Evolutionary conservation across 2,113 vertebrate species (phyloP).

Genomic region (Oceanites oceanicus): DNA sequence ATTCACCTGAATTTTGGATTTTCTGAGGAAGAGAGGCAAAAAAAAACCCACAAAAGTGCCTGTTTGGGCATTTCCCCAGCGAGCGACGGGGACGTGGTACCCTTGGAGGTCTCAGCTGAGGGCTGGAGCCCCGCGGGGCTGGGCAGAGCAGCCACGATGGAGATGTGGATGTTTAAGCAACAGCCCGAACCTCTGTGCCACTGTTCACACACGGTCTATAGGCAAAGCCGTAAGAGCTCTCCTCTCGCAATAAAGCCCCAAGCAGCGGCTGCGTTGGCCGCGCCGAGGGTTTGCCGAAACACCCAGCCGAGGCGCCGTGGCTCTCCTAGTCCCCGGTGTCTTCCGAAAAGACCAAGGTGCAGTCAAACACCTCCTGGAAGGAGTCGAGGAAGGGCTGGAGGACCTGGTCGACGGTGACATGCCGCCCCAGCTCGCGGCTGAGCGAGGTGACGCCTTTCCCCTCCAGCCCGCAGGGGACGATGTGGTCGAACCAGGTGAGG

Average conservation of each 20-base stretch:
- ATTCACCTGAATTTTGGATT: not conserved
- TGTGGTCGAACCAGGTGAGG: conserved; percentile 60
- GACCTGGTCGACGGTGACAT: not conserved
- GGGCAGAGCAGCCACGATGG: rapidly evolving
- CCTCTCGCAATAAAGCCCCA: rapidly evolving
- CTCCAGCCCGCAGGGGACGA: conserved; percentile 50
- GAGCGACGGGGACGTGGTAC: rapidly evolving
- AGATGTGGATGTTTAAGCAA: not conserved
- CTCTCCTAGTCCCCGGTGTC: not conserved
- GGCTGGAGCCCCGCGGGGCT: rapidly evolving
- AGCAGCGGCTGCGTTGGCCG: rapidly evolving
- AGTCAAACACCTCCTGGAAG: conserved; percentile 52
- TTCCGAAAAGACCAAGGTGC: not conserved
- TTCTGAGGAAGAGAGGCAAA: not conserved
- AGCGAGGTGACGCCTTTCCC: conserved; percentile 41
- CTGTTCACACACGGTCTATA: rapidly evolving
- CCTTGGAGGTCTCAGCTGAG: rapidly evolving
- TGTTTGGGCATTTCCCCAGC: not conserved
- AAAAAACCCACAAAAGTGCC: not conserved
- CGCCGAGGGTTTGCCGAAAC: rapidly evolving
- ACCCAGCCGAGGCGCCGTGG: rapidly evolving
- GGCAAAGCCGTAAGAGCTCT: not conserved
- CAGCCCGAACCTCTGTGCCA: not conserved
- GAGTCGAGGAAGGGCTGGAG: conserved; percentile 31
- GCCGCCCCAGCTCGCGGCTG: not conserved